A percentile compares a stretch with the other conserved stretches of the same genome.
phyloP scores from a whole-genome alignment of 2,113 vertebrate species.

The Trematocara marginatum region DNA sequence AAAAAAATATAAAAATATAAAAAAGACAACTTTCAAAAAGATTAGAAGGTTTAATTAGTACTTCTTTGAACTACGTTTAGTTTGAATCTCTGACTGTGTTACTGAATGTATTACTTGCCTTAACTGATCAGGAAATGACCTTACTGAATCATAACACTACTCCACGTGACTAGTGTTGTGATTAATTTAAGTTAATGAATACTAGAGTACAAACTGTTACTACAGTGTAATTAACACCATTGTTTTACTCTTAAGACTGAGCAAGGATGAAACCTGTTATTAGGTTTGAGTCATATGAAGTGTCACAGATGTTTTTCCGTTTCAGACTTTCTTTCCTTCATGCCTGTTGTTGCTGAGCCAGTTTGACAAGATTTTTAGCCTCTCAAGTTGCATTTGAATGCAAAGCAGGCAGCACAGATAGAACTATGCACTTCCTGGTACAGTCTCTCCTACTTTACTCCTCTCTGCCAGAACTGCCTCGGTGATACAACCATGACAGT shows the following conservation, averaged over 20 bases:
- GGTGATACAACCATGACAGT: neutral
- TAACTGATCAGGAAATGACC: neutral
- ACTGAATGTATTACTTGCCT: neutral
- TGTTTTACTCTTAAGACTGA: neutral
- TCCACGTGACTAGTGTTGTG: neutral
- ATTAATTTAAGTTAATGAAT: neutral
- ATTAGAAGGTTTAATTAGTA: neutral
- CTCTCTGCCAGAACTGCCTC: conserved; percentile 20
- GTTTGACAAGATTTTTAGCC: conserved; percentile 52
- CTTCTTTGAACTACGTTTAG: fast-evolving
- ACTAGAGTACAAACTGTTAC: neutral
- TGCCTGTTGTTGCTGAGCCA: conserved; percentile 26
- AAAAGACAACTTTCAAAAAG: neutral
- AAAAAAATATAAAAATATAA: neutral
- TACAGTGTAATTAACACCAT: neutral
- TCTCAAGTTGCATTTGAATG: conserved; percentile 12
- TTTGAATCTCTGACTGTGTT: neutral
- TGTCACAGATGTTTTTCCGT: neutral
- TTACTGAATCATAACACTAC: neutral
- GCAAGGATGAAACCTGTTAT: conserved; percentile 7
- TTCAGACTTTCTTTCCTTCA: neutral
- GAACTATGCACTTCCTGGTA: conserved; percentile 56
- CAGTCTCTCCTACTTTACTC: neutral
- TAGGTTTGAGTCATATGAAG: neutral
- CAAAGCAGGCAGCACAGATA: neutral